Base-by-base conservation (phyloP, 2,888 invertebrate species). In the Athalia rosae region DNA sequence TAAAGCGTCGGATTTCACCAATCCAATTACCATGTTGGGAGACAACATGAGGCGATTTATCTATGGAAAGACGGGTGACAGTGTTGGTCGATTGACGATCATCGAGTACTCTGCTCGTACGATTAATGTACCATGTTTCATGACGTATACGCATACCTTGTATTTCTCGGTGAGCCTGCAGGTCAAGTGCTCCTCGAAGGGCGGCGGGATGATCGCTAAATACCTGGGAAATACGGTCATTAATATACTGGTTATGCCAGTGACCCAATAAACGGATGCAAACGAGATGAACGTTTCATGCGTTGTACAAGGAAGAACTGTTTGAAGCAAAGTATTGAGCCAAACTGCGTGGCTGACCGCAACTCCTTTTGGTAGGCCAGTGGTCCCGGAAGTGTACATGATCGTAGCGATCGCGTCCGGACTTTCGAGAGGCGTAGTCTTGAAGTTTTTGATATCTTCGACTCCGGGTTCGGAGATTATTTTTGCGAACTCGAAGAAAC, bases 341-440 rank as follows among this genome's bases (percentile, higher is more conserved):
- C 87, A 8, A 4, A 80, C 56, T n/a, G 77, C 63, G 48, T 87
- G 84, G 1, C 87, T 82, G 0, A 87, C 66, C 3, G 85, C 81
- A 0, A 85, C 84, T 0, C 85, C 87, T 48, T 89, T 89, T 0
- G 89, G 86, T 5, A 84, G 47, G 0, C 87, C 89, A 0, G 87
- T 88, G 0, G 86, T 87, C 0, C 89, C 89, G 0, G 89, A 89
- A 0, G 89, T 87, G 58, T 85, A 88, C 1, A 88, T 43, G 3
- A 89, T 83, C 8, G 82, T 15, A 0, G 83, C 83, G 0, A 85
- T 82, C n/a, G 82, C 77, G 1, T 78, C 71, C 0, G 74, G 76
- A 66, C 77, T 45, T 73, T 71, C 45, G 15, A 81, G 67, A 59
- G 79, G 63, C 8, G 77, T 77, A 50, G 80, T 80, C 15, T 53